Evolutionary conservation across 2,888 invertebrate genomes (phyloP).

Genomic region (Ceriagrion tenellum): DNA sequence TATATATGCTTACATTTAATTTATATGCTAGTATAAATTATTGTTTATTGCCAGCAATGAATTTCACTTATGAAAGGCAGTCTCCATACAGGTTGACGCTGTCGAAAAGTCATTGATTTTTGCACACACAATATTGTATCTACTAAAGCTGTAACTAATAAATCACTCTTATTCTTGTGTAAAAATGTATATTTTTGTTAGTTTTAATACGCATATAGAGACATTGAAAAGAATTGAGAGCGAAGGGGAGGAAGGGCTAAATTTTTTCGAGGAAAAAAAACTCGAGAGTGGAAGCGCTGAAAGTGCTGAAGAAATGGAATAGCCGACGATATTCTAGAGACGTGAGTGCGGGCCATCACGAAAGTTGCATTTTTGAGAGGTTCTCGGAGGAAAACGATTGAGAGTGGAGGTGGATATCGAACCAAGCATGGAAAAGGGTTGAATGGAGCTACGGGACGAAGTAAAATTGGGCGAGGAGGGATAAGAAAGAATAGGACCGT

Average conservation of each 20-base stretch:
- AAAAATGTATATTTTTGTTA: too few relatives aligned
- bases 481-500: not conserved
- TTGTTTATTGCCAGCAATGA: too few relatives aligned
- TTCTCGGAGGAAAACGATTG: not conserved
- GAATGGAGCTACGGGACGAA: not conserved
- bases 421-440: not conserved
- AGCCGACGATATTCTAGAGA: not conserved
- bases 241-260: not conserved
- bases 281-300: not conserved
- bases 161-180: too few relatives aligned
- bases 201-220: too few relatives aligned
- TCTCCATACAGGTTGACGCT: too few relatives aligned
- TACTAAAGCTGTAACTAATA: too few relatives aligned
- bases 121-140: too few relatives aligned
- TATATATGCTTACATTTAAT: too few relatives aligned
- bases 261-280: not conserved
- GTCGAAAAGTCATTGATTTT: too few relatives aligned
- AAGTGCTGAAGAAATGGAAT: constrained; percentile 14
- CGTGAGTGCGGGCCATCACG: constrained; percentile 19
- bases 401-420: not conserved
- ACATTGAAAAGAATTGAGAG: not conserved
- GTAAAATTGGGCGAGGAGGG: not conserved
- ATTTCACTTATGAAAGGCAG: too few relatives aligned
- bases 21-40: too few relatives aligned
- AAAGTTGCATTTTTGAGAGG: not conserved